These are phyloP conservation scores for Pleuronectes platessa DNA, from an alignment of 2,113 vertebrate species.

Conservation along the genomic window DNA sequence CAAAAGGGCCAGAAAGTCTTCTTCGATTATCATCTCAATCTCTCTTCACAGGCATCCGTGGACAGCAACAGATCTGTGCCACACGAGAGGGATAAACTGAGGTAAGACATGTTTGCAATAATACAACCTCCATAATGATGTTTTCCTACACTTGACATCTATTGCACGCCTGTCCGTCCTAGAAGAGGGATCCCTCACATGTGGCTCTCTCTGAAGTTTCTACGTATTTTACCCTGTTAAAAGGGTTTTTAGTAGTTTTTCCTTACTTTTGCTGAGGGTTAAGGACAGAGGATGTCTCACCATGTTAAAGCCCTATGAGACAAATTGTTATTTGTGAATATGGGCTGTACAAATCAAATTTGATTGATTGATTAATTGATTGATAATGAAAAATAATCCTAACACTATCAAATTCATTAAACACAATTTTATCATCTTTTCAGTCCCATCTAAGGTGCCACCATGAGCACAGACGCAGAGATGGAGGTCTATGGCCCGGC, in stretches of 20 bases:
- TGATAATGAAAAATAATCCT: background rate
- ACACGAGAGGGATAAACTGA: constrained; percentile 30
- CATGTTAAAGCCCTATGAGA: too few relatives aligned
- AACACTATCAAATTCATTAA: background rate
- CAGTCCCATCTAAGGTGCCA: constrained; percentile 53
- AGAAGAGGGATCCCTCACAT: too few relatives aligned
- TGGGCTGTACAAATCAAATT: too few relatives aligned
- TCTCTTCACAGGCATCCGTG: constrained; percentile 37
- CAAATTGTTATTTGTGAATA: too few relatives aligned
- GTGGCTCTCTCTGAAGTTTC: too few relatives aligned
- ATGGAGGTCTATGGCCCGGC: constrained; percentile 64
- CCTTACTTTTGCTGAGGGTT: too few relatives aligned
- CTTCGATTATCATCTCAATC: constrained; percentile 4
- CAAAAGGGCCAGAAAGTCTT: background rate
- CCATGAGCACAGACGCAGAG: constrained; percentile 70
- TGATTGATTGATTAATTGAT: too few relatives aligned
- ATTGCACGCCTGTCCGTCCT: too few relatives aligned
- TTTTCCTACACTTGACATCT: too few relatives aligned
- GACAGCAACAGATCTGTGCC: constrained; percentile 25
- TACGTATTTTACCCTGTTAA: too few relatives aligned
- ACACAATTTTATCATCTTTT: background rate
- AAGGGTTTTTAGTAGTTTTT: too few relatives aligned
- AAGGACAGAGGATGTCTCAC: too few relatives aligned
- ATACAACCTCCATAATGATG: background rate
- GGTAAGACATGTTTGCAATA: constrained; percentile 35